Evolutionary conservation across 2,888 invertebrate species (phyloP).

Genomic region (Thera britannica): DNA sequence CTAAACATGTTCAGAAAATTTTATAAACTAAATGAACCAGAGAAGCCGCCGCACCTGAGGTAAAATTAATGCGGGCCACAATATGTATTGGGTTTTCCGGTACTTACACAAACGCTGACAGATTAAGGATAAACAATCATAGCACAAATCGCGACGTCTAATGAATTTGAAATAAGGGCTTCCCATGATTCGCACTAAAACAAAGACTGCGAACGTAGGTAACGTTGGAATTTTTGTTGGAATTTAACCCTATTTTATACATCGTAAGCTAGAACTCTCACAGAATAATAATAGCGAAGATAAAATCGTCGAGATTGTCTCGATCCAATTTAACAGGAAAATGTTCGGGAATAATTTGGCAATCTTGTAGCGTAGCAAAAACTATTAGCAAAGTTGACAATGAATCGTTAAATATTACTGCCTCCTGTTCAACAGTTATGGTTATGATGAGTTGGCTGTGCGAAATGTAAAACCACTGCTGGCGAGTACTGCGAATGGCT

Average conservation of each 20-base stretch:
- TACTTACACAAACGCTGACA: constrained; percentile 68
- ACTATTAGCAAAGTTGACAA: constrained; percentile 73
- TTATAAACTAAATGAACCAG: constrained; percentile 49
- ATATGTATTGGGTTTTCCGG: constrained; percentile 66
- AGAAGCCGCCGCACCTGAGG: constrained; percentile 62
- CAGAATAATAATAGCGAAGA: constrained; percentile 7
- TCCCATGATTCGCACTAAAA: constrained; percentile 34
- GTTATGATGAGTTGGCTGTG: constrained; percentile 69
- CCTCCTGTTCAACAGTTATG: constrained; percentile 68
- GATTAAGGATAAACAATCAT: constrained; percentile 73
- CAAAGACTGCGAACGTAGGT: constrained; percentile 6
- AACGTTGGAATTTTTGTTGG: neutral
- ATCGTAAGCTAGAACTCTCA: neutral
- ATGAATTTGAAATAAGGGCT: constrained; percentile 67
- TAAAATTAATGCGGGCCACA: constrained; percentile 27
- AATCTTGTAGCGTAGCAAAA: constrained; percentile 57
- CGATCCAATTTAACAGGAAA: constrained; percentile 40
- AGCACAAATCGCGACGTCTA: constrained; percentile 59
- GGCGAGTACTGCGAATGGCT: constrained; percentile 61
- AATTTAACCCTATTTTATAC: neutral
- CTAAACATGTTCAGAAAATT: constrained; percentile 19
- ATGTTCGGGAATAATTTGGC: constrained; percentile 54
- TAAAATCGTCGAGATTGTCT: neutral
- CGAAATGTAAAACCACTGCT: constrained; percentile 58
- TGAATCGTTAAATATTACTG: constrained; percentile 78